Evolutionary conservation across 1,140 invertebrate genomes (phyloP), one percentile per base, ranked within the genome.

Genomic region (Rhynchophorus ferrugineus): DNA sequence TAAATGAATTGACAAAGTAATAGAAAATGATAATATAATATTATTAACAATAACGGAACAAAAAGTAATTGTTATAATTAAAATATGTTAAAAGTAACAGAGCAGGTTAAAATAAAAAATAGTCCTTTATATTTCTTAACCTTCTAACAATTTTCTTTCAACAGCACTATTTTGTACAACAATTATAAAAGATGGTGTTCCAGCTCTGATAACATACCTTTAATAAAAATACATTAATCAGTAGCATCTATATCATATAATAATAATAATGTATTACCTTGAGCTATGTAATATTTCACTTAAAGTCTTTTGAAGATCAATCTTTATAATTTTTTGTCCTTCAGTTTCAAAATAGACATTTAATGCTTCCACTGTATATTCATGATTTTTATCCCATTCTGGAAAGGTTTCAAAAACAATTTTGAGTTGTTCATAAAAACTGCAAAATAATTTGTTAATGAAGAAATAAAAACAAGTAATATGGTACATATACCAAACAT

Each of bases 261-360:
- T 46, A 14, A 34, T 46, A 34, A 38, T 44, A 50, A 46, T 9
- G 21, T 19, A 57, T 62, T 70, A 86, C 80, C 76, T 77, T 61
- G 82, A 72, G 45, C 79, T 67, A 48, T 72, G 69, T 35, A 92
- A 69, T 50, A 85, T 76, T 56, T 85, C 71, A 7, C 73, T 66
- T 3, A 93, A 71, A 1, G 79, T 80, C 49, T 75, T 73, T 8
- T 70, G 69, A 0, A 75, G 63, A 55, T 82, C 69, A 11, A 90
- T 73, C 60, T 78, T 72, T 64, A 83, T 76, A 2, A 89, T 69
- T 59, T 75, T 77, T 47, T 69, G 72, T 63, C 78, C 82, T 47
- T 82, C 73, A 59, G 87, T 81, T 72, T 92, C 88, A 71, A 82
- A 93, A 68, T 89, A 94, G 13, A 94, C 73, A 71, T 82, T 78